Conservation (phyloP, 2,797 vertebrate species). For the Fistularia tabacaria region DNA sequence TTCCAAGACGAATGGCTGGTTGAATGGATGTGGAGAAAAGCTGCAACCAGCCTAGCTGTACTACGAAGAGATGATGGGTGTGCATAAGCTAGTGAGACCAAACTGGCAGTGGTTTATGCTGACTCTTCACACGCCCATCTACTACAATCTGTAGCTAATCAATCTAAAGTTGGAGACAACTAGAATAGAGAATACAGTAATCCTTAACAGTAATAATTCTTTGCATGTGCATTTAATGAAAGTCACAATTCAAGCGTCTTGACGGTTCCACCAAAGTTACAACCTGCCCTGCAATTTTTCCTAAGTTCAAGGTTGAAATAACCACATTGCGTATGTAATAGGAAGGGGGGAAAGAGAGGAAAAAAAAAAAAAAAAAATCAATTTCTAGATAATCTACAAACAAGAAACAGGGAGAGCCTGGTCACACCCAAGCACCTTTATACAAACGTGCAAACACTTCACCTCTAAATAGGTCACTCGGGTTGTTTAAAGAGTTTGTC, state of each 20-base stretch:
- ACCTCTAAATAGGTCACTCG: slow-evolving; percentile 14
- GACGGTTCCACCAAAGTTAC: background rate
- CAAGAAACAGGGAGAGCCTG: background rate
- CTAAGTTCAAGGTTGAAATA: background rate
- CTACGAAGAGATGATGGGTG: slow-evolving; percentile 73
- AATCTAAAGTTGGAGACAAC: slow-evolving; percentile 78
- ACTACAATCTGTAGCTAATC: slow-evolving; percentile 80
- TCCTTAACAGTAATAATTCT: slow-evolving; percentile 49
- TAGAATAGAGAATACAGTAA: slow-evolving; percentile 65
- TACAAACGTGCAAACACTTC: slow-evolving; percentile 23
- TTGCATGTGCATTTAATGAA: slow-evolving; percentile 34
- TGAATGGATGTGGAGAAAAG: slow-evolving; percentile 72
- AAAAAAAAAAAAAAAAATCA: background rate
- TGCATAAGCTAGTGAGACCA: slow-evolving; percentile 72
- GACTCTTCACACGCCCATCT: slow-evolving; percentile 81
- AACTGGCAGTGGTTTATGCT: slow-evolving; percentile 80
- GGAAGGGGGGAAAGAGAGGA: no score
- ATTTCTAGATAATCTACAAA: slow-evolving; percentile 12
- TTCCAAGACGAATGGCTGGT: slow-evolving; percentile 76
- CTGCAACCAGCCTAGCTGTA: slow-evolving; percentile 63
- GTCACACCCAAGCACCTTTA: slow-evolving; percentile 14
- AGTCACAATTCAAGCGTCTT: slow-evolving; percentile 25
- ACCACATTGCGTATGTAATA: no score
- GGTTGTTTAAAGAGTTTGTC: slow-evolving; percentile 14
- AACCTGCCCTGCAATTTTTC: no score